Percentiles rank a stretch among this genome's conserved stretches.
Conservation (phyloP, 1,140 invertebrate genomes). For the Ceratitis capitata region DNA sequence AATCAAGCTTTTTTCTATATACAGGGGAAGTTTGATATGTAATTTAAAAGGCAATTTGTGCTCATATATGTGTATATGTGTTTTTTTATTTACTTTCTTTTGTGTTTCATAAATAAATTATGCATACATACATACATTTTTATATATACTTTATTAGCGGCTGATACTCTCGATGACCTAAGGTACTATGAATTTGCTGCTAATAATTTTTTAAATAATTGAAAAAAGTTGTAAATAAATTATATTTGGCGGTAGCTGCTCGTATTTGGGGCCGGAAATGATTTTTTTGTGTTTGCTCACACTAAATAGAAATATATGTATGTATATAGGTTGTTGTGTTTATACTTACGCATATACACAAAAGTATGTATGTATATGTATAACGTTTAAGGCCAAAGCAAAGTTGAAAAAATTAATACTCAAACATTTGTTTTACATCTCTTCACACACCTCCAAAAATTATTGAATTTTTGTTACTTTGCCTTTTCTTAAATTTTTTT, state of each 20-base stretch:
- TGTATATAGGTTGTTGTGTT: neutral
- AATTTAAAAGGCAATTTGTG: no score
- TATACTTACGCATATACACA: neutral
- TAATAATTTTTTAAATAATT: neutral
- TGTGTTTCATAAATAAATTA: no score
- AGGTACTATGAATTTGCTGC: constrained; percentile 6
- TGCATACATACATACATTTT: neutral
- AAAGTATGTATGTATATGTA: no score
- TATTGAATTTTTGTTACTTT: no score
- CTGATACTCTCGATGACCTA: neutral
- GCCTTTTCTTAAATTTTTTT: neutral
- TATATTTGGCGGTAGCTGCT: neutral
- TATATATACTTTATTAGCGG: neutral
- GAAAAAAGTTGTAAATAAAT: neutral
- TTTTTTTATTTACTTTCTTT: neutral
- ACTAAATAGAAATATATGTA: neutral
- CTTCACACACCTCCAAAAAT: neutral
- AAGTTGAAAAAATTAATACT: neutral
- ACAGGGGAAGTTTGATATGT: no score
- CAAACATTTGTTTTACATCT: neutral
- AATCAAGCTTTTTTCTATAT: no score
- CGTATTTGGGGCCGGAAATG: neutral
- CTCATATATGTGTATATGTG: neutral
- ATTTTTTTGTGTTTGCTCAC: neutral
- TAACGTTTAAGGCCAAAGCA: neutral